phyloP scores from a whole-genome alignment of 2,797 vertebrate species.

The Benthosema pterotum region DNA sequence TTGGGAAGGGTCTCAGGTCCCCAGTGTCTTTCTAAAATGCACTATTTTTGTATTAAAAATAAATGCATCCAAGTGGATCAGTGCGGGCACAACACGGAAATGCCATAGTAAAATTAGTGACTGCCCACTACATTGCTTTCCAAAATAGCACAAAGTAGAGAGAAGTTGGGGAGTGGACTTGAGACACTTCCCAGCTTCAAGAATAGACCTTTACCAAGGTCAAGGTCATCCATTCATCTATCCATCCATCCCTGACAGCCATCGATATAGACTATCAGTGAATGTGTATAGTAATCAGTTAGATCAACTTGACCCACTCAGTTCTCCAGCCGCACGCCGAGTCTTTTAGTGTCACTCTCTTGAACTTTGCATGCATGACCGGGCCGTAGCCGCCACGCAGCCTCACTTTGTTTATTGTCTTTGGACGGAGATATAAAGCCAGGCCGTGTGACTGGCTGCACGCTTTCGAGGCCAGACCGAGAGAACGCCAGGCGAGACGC shows the following conservation, averaged over 20 bases:
- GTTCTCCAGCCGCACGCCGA: conserved; percentile 10
- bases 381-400: conserved; percentile 32
- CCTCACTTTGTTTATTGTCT: conserved; percentile 55
- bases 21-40: no score
- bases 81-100: no score
- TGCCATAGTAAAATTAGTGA: no score
- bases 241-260: not conserved
- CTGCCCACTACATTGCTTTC: no score
- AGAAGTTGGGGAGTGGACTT: no score
- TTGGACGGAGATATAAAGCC: conserved; percentile 66
- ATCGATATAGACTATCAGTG: not conserved
- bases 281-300: conserved; percentile 1
- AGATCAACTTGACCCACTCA: conserved; percentile 15
- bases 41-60: no score
- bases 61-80: no score
- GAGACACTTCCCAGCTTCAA: no score
- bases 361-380: conserved; percentile 8
- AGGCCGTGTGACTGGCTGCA: conserved; percentile 3
- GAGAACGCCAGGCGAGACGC: conserved; percentile 41
- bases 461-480: conserved; percentile 25
- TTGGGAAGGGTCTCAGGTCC: no score
- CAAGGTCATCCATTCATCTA: not conserved
- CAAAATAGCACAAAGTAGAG: no score
- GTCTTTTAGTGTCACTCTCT: conserved; percentile 14
- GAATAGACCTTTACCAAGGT: no score